Percentiles rank a stretch among this genome's conserved stretches.
These are phyloP conservation scores for Drosophila pruinosa DNA, from an alignment of 1,140 invertebrate species.

Conservation along the genomic window DNA sequence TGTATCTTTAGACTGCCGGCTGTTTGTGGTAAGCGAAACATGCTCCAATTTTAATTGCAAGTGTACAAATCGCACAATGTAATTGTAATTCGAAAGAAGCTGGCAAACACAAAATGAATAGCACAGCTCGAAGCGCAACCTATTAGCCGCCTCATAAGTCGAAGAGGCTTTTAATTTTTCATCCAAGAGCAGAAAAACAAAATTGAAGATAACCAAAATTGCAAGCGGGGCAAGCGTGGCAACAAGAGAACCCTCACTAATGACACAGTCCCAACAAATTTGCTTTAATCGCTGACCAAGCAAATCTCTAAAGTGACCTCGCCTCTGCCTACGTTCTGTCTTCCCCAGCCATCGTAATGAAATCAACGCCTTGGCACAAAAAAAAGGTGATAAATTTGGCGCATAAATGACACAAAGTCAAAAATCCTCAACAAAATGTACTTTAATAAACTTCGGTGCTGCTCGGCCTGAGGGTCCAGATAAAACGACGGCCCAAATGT, in stretches of 20 bases:
- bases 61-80: background rate
- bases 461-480: background rate
- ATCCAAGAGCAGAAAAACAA: conserved; percentile 9
- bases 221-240: background rate
- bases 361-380: conserved; percentile 50
- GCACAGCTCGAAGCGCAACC: background rate
- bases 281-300: conserved; percentile 38
- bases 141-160: background rate
- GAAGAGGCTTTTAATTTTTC: background rate
- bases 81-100: background rate
- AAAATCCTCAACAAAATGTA: conserved; percentile 58
- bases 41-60: conserved; percentile 18
- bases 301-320: conserved; percentile 15
- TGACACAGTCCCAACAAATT: conserved; percentile 44
- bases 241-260: conserved; percentile 28
- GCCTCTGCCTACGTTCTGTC: background rate
- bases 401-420: conserved; percentile 63
- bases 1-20: conserved; percentile 45
- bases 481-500: conserved; percentile 5
- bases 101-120: no score
- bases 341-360: conserved; percentile 12
- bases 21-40: background rate
- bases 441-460: conserved; percentile 47
- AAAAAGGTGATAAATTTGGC: conserved; percentile 57
- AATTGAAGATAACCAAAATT: conserved; percentile 44